phyloP scores from a whole-genome alignment of 2,888 invertebrate genomes.

The Ormyrus rosae region DNA sequence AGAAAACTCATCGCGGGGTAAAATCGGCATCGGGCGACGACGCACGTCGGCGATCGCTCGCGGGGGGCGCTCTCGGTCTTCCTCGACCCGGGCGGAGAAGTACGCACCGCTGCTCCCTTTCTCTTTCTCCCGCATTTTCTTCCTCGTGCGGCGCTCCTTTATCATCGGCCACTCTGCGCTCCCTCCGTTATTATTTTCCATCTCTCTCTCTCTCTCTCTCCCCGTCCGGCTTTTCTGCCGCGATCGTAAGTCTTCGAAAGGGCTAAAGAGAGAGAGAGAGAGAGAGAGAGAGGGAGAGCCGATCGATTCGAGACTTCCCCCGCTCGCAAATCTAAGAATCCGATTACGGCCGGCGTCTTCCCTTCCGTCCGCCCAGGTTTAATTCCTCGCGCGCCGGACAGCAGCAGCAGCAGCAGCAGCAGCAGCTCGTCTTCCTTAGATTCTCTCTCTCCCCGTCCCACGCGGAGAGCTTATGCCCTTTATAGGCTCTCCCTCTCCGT shows the following conservation, averaged over 20 bases:
- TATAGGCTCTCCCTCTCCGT: constrained; percentile 5
- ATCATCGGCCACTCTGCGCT: too few relatives aligned
- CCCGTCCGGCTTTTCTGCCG: neutral
- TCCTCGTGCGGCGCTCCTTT: too few relatives aligned
- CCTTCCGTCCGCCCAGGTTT: neutral
- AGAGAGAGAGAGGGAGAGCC: neutral
- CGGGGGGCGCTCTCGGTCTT: neutral
- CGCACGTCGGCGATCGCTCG: neutral
- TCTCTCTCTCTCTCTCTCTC: too few relatives aligned
- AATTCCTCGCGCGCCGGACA: constrained; percentile 11
- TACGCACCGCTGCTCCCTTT: neutral
- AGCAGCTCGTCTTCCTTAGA: neutral
- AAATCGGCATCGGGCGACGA: neutral
- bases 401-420: neutral
- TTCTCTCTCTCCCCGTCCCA: neutral
- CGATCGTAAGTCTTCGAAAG: constrained; percentile 54
- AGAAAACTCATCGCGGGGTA: too few relatives aligned
- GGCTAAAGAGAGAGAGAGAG: constrained; percentile 23
- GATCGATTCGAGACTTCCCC: constrained; percentile 33
- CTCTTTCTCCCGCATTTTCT: neutral
- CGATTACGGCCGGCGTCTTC: constrained; percentile 39
- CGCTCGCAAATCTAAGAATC: constrained; percentile 26
- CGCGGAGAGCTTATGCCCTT: neutral
- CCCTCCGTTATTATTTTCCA: too few relatives aligned
- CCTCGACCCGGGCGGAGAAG: neutral